Evolutionary conservation across 1,140 invertebrate species (phyloP), one percentile per base, ranked within the genome.

Genomic region (Centruroides vittatus): DNA sequence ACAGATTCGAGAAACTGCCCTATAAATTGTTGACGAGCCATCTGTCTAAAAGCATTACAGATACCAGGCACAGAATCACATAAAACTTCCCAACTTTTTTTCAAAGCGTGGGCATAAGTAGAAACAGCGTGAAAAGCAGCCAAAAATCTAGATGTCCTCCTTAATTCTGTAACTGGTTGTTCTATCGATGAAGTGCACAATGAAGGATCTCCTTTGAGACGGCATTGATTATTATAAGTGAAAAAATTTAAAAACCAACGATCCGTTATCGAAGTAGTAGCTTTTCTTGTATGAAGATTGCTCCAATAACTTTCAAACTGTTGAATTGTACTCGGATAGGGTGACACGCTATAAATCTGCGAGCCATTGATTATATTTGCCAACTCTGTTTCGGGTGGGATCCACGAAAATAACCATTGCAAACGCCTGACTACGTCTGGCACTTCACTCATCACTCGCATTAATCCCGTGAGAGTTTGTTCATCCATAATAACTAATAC

Each of bases 121-220:
- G 71, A 76, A 7, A 77, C 69, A 8, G 73, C 69, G 62, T 76
- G 74, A 4, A 78, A 66, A 5, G 73, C 71, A 4, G 75, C 71
- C 41, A 75, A 69, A 7, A 75, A 74, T 62, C 70, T 71, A 58
- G 67, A 70, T 57, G 72, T 68, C 60, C 57, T 65, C 3, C 55
- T 57, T 58, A 68, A 68, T 51, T 60, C 60, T 49, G 65, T 54
- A 36, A 65, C 62, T 61, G 55, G 62, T 11, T 60, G 57, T 41
- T 41, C 41, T 55, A 65, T 66, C 23, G 64, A 61, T 49, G 65
- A 57, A 47, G 61, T 65, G 13, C 66, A 63, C 50, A 62, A 49
- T 6, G 63, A 11, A 55, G 23, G 23, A 41, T 8, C 8, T 41
- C 41, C 41, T 6, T 5, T 6, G 8, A 41, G 41, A 5, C 41